Evolutionary conservation across 2,888 invertebrate species (phyloP).

Genomic region (Malacosoma neustria): DNA sequence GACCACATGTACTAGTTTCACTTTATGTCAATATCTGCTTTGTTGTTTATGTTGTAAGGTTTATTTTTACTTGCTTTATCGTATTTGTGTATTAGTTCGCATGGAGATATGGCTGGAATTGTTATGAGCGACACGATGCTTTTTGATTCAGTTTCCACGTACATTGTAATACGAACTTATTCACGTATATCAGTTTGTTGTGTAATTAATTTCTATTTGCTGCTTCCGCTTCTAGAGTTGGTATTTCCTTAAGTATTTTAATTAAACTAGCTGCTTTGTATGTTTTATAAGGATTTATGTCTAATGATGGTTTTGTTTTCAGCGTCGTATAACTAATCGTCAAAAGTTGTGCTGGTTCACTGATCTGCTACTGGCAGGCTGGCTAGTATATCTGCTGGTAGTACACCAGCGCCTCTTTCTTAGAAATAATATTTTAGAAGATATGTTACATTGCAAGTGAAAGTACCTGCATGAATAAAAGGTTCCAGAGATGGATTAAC

Average conservation of each 20-base stretch:
- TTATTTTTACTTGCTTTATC: background rate
- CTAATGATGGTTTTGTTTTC: too few species aligned
- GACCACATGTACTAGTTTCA: background rate
- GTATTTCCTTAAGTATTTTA: background rate
- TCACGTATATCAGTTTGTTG: background rate
- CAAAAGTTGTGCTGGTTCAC: too few species aligned
- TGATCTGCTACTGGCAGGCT: too few species aligned
- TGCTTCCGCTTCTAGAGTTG: background rate
- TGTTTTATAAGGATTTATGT: background rate
- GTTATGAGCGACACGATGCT: background rate
- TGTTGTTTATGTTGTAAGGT: background rate
- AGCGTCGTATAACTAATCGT: too few species aligned
- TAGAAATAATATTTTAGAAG: too few species aligned
- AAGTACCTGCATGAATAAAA: too few species aligned
- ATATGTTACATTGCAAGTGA: too few species aligned
- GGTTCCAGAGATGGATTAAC: too few species aligned
- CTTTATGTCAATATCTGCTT: background rate
- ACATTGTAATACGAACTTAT: background rate
- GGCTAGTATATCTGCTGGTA: too few species aligned
- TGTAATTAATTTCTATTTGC: background rate
- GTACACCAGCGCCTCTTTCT: too few species aligned
- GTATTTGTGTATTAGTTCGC: background rate
- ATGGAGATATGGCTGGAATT: background rate
- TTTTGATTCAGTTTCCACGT: background rate
- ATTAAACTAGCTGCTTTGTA: background rate